Conservation (phyloP, 2,113 vertebrate species). For the Thomomys bottae region DNA sequence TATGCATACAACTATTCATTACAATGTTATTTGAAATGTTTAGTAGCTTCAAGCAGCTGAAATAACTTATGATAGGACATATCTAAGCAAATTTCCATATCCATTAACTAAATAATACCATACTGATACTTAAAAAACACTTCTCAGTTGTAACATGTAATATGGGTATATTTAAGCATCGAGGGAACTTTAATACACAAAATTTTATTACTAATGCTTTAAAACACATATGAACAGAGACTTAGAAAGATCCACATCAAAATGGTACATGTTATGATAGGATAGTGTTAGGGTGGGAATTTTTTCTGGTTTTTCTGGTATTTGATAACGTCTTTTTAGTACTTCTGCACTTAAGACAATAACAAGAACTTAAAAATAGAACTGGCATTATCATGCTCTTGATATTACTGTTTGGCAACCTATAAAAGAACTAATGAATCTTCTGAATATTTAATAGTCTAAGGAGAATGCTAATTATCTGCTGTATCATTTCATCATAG, state of each 20-base stretch:
- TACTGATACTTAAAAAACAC: slow-evolving; percentile 47
- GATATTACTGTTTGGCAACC: neutral
- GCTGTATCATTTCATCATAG: neutral
- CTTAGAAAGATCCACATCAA: neutral
- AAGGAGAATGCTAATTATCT: neutral
- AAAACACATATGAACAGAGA: slow-evolving; percentile 17
- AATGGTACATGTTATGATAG: neutral
- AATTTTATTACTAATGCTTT: neutral
- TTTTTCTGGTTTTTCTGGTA: neutral
- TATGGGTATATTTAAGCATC: neutral
- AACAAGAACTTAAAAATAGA: slow-evolving; percentile 36
- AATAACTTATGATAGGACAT: neutral
- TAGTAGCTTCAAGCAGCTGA: neutral
- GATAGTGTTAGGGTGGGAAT: neutral
- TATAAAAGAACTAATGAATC: neutral
- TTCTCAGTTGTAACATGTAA: neutral
- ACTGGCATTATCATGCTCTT: neutral
- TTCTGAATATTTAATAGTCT: neutral
- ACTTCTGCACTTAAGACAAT: neutral
- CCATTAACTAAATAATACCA: slow-evolving; percentile 8
- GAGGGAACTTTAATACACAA: neutral
- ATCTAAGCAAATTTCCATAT: neutral
- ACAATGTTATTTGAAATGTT: slow-evolving; percentile 44
- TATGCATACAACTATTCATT: slow-evolving; percentile 37
- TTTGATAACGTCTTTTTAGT: neutral